These are phyloP conservation scores for Sebastes schlegelii DNA, from an alignment of 2,113 vertebrate genomes.

Conservation along the genomic window DNA sequence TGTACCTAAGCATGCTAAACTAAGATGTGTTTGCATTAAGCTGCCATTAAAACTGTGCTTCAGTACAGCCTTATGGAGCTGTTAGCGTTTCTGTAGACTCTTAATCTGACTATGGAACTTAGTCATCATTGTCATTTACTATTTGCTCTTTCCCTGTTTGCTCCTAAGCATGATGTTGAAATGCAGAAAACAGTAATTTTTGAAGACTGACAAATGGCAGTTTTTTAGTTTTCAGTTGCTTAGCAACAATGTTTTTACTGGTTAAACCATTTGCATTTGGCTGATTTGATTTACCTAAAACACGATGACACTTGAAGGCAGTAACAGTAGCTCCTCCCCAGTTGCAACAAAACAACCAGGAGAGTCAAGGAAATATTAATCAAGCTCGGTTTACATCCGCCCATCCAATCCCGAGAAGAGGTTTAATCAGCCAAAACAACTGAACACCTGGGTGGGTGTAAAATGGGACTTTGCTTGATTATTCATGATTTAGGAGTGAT, in stretches of 20 bases:
- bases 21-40: background rate
- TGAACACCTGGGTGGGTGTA: conserved; percentile 20
- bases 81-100: background rate
- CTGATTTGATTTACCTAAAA: background rate
- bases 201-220: background rate
- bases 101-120: background rate
- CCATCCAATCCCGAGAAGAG: conserved; percentile 21
- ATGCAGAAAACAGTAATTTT: background rate
- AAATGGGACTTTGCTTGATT: conserved; percentile 7
- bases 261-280: background rate
- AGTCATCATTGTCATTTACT: background rate
- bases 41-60: background rate
- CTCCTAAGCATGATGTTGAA: background rate
- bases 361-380: conserved; percentile 20
- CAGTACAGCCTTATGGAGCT: background rate
- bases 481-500: conserved; percentile 1
- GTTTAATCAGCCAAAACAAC: conserved; percentile 12
- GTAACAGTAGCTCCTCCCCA: background rate
- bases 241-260: background rate
- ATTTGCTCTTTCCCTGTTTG: background rate
- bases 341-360: background rate
- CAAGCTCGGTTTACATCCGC: background rate
- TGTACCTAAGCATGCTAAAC: too few relatives aligned
- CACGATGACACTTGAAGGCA: background rate
- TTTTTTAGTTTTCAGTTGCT: conserved; percentile 8